These are phyloP conservation scores for Varanus salvator DNA, from an alignment of 2,113 vertebrate species.

Conservation along the genomic window DNA sequence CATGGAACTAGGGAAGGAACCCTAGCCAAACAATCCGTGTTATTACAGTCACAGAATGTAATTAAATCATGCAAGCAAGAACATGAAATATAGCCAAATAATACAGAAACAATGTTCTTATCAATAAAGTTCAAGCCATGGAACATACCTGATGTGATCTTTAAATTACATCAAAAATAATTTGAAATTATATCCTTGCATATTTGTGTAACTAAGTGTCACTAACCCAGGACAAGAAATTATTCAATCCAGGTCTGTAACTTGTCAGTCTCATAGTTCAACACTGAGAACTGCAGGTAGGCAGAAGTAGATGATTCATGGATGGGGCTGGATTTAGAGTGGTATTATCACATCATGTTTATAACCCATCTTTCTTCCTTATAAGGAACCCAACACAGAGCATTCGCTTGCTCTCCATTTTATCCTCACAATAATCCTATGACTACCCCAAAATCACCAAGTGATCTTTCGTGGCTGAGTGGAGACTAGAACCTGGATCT, in stretches of 20 bases:
- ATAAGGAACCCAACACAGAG: no score
- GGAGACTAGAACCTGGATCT: no score
- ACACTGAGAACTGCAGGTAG: background rate
- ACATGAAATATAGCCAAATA: background rate
- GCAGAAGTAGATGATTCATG: background rate
- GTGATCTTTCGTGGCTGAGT: no score
- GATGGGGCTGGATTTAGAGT: no score
- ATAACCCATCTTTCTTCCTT: no score
- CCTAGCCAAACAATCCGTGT: conserved; percentile 82
- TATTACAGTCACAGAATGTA: background rate
- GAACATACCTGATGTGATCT: background rate
- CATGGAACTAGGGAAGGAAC: conserved; percentile 92
- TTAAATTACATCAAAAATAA: background rate
- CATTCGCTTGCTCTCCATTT: no score
- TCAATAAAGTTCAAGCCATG: background rate
- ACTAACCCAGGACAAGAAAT: background rate
- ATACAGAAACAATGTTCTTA: background rate
- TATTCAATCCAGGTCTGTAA: background rate
- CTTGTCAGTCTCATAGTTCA: background rate
- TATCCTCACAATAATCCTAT: no score
- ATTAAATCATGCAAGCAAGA: background rate
- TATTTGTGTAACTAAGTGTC: background rate
- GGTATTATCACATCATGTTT: no score
- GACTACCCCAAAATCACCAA: no score
- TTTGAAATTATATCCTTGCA: background rate